phyloP scores from a whole-genome alignment of 2,113 vertebrate genomes.

The Jaculus jaculus region DNA sequence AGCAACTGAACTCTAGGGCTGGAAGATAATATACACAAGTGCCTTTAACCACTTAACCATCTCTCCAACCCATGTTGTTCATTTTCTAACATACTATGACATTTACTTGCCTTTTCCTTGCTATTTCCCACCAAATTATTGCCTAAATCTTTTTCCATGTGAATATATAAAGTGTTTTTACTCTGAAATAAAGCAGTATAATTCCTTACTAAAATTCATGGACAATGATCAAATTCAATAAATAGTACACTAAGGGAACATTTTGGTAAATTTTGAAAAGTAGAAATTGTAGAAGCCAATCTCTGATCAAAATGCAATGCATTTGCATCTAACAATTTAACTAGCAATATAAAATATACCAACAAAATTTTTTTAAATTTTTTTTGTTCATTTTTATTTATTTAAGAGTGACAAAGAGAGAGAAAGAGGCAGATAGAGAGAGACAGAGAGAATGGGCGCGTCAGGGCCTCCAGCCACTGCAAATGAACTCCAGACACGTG shows the following conservation, averaged over 20 bases:
- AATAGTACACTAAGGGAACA: slow-evolving; percentile 47
- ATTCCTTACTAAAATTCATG: slow-evolving; percentile 60
- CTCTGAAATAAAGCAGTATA: slow-evolving; percentile 59
- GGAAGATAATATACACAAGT: too few relatives aligned
- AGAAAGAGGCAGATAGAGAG: too few relatives aligned
- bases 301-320: slow-evolving; percentile 45
- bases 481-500: too few relatives aligned
- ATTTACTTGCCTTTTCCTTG: background rate
- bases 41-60: too few relatives aligned
- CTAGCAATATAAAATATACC: slow-evolving; percentile 28
- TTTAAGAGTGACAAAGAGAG: too few relatives aligned
- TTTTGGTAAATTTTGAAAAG: slow-evolving; percentile 59
- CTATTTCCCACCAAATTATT: background rate
- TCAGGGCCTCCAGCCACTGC: too few relatives aligned
- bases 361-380: too few relatives aligned
- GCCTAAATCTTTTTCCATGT: too few relatives aligned
- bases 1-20: too few relatives aligned
- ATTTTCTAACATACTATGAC: background rate
- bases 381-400: too few relatives aligned
- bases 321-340: background rate
- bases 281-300: slow-evolving; percentile 48
- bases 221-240: slow-evolving; percentile 55
- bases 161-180: background rate
- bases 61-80: background rate
- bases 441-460: too few relatives aligned